phyloP scores from a whole-genome alignment of 2,797 vertebrate genomes.

The Microchirus variegatus region DNA sequence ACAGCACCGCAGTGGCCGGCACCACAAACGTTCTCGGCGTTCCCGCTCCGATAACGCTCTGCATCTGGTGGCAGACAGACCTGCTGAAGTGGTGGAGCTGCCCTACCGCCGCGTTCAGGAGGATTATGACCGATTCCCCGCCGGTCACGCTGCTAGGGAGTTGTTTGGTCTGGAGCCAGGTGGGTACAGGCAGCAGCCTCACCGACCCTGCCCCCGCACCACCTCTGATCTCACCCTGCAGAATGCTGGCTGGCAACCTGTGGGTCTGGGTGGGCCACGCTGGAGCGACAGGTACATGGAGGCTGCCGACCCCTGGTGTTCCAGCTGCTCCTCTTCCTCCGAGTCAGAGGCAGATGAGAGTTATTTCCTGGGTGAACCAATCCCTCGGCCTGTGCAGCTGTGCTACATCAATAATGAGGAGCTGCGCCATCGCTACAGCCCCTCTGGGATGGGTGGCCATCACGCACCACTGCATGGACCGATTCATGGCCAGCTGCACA shows the following conservation, averaged over 20 bases:
- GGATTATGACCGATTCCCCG: conserved; percentile 89
- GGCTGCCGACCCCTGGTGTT: conserved; percentile 86
- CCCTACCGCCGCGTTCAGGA: conserved; percentile 88
- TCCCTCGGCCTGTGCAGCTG: conserved; percentile 92
- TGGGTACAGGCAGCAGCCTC: conserved; percentile 85
- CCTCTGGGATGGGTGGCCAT: conserved; percentile 80
- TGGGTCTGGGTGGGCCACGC: conserved; percentile 60
- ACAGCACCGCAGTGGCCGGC: conserved; percentile 83
- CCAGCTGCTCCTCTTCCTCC: conserved; percentile 95
- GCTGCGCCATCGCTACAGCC: conserved; percentile 92
- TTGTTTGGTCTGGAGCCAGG: conserved; percentile 79
- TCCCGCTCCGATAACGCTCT: conserved; percentile 97
- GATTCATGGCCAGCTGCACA: conserved; percentile 88
- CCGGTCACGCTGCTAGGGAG: conserved; percentile 87
- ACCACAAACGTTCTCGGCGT: conserved; percentile 88
- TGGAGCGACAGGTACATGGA: conserved; percentile 71
- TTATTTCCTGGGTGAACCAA: conserved; percentile 94
- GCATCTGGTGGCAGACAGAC: conserved; percentile 91
- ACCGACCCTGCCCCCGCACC: conserved; percentile 92
- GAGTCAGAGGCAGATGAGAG: conserved; percentile 94
- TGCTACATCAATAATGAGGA: conserved; percentile 95
- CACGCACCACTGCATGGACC: conserved; percentile 75
- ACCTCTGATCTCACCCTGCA: conserved; percentile 96
- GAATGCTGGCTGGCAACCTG: conserved; percentile 88
- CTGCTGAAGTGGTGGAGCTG: conserved; percentile 84